Conservation (phyloP, 2,113 vertebrate genomes). For the Periophthalmus modestus region DNA sequence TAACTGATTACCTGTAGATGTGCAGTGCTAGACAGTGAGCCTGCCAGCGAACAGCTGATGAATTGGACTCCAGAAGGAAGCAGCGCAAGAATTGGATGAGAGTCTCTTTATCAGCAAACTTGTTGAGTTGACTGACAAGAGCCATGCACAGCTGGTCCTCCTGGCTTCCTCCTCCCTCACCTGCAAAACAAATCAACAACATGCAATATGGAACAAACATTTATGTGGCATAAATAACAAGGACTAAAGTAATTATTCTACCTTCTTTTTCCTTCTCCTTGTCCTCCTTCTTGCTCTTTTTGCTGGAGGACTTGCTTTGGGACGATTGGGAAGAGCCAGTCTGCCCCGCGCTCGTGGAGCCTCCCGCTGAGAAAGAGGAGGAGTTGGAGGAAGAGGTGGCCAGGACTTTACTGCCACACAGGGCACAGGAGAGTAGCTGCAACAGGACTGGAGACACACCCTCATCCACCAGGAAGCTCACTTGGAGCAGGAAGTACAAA, state of each 20-base stretch:
- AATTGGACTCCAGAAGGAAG: conserved; percentile 97
- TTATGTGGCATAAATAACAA: not conserved
- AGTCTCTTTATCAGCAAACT: conserved; percentile 97
- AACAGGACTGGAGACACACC: conserved; percentile 93
- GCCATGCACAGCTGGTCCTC: conserved; percentile 96
- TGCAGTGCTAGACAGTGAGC: conserved; percentile 95
- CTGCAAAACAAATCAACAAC: conserved; percentile 63
- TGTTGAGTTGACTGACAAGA: conserved; percentile 96
- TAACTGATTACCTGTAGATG: conserved; percentile 88
- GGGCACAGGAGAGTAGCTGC: conserved; percentile 93
- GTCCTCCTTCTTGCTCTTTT: conserved; percentile 98
- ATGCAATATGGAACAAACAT: not conserved
- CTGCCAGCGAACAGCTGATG: conserved; percentile 96
- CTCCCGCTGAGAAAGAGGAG: conserved; percentile 59
- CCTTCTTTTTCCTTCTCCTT: conserved; percentile 97
- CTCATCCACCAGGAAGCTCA: conserved; percentile 97
- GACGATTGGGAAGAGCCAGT: conserved; percentile 81
- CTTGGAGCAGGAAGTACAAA: conserved; percentile 96
- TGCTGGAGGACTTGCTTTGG: conserved; percentile 91
- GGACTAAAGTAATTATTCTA: conserved; percentile 56
- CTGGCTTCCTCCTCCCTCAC: conserved; percentile 88
- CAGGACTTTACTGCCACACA: conserved; percentile 96
- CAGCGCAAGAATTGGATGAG: conserved; percentile 96
- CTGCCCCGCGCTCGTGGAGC: conserved; percentile 69
- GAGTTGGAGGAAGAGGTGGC: conserved; percentile 76